Conservation (phyloP, 2,888 invertebrate genomes). For the Pantelozetes paolii region DNA sequence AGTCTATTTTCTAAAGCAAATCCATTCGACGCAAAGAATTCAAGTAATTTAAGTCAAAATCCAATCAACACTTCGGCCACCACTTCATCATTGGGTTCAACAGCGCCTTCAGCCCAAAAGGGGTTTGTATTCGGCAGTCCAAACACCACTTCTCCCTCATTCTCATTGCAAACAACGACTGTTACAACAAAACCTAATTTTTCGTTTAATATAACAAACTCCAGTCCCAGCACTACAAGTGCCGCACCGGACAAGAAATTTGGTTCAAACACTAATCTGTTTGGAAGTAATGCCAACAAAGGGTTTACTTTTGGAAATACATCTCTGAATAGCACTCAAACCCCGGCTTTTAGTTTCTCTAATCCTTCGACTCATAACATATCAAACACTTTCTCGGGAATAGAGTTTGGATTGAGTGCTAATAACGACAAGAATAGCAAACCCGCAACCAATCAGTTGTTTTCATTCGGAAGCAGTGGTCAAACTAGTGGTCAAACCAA, state of each 20-base stretch:
- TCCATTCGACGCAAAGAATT: not conserved
- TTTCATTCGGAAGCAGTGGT: slow-evolving; percentile 3
- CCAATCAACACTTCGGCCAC: not conserved
- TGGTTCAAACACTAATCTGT: not conserved
- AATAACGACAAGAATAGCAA: not conserved
- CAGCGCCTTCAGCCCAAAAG: slow-evolving; percentile 14
- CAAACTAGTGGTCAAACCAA: too few species aligned
- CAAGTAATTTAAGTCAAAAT: not conserved
- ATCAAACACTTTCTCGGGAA: not conserved
- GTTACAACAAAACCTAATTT: not conserved
- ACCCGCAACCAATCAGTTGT: not conserved
- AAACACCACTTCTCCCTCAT: not conserved
- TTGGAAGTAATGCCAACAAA: not conserved
- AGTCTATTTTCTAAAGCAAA: slow-evolving; percentile 1
- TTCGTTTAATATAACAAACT: not conserved
- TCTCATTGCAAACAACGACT: not conserved
- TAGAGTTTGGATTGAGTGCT: slow-evolving; percentile 12
- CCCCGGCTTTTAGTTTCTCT: not conserved
- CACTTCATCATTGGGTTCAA: slow-evolving; percentile 12
- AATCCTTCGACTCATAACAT: not conserved
- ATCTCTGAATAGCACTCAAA: not conserved
- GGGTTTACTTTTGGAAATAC: slow-evolving; percentile 1
- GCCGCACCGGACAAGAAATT: not conserved
- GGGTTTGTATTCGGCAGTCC: slow-evolving; percentile 8
- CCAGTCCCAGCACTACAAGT: not conserved